Evolutionary conservation across 1,140 invertebrate genomes (phyloP).

Genomic region (Bombus polaris): DNA sequence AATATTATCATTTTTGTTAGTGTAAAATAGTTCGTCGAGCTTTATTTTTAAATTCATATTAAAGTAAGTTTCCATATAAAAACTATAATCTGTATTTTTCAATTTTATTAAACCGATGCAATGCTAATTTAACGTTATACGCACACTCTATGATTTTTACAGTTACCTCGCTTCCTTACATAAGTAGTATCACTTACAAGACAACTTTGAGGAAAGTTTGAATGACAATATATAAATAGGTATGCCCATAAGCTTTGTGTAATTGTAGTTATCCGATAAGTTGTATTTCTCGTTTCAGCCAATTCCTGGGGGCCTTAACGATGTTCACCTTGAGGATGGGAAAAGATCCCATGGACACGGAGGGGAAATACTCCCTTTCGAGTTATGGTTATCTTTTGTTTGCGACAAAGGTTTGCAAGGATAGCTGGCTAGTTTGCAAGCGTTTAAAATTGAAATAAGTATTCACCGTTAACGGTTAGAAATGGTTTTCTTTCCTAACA

Average conservation of each 20-base stretch:
- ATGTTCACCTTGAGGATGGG: constrained; percentile 8
- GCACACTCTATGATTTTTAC: neutral
- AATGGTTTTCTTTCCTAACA: constrained; percentile 10
- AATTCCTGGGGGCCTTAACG: neutral
- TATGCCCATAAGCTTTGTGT: neutral
- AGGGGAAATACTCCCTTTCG: neutral
- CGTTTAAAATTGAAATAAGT: constrained; percentile 14
- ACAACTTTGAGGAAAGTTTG: neutral
- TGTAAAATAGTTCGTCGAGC: no score
- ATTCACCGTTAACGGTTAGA: constrained; percentile 14
- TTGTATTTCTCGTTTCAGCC: neutral
- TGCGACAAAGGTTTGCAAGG: constrained; percentile 18
- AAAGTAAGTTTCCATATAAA: neutral
- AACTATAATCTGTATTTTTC: neutral
- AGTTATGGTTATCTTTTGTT: constrained; percentile 26
- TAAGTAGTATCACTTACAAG: neutral
- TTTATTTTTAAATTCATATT: no score
- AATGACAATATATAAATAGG: neutral
- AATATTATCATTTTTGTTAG: no score
- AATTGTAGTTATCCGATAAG: neutral
- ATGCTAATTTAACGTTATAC: neutral
- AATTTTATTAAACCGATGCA: neutral
- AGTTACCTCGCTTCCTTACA: neutral
- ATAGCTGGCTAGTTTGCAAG: constrained; percentile 11
- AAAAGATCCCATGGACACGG: constrained; percentile 1